Base-by-base conservation (phyloP, 2,888 invertebrate species). In the Cremastinae sp. region DNA sequence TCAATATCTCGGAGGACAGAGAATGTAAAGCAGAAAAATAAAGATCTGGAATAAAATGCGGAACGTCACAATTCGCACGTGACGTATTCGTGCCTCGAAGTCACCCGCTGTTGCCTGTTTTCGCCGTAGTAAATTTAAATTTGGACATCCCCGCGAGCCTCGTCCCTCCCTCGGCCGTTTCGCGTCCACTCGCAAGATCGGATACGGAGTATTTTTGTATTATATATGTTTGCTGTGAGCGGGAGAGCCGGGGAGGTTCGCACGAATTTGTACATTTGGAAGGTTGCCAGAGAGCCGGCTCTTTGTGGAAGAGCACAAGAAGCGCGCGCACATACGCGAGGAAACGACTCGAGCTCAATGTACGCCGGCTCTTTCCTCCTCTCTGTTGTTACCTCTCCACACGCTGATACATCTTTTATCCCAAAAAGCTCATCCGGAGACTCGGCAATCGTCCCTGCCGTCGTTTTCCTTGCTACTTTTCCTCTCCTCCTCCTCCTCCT, bases 201-300 rank as follows among this genome's bases (percentile, higher is more conserved):
- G 49, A 73, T 76, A 77, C 68, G 59, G 59, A 55, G 71, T 71
- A 71, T 70, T 73, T 56, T 69, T 56, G 66, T 61, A 68, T 51
- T 65, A 79, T 72, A 55, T 39, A 47, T 39, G 70, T n/a, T n/a
- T n/a, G n/a, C n/a, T 39, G 39, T 64, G 62, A 51, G 56, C 45
- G 51, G 39, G 49, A 41, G 75, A 74, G 79, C 79, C 79, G 80
- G 80, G 79, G 83, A 83, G 83, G 82, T 81, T 78, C 81, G 78
- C 70, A 82, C 78, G 80, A 69, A 70, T 66, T 65, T 65, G 74
- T 77, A 66, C 65, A 70, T 62, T 77, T 77, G 77, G 77, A 74
- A 12, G 61, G 12, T 41, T 28, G 77, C 76, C 76, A 77, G 62
- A n/a, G 73, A 59, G 61, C 47, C 65, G 41, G 20, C 45, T 35